A percentile compares a stretch with the other conserved stretches of the same genome.
phyloP scores from a whole-genome alignment of 2,797 vertebrate genomes.

The Discoglossus pictus region DNA sequence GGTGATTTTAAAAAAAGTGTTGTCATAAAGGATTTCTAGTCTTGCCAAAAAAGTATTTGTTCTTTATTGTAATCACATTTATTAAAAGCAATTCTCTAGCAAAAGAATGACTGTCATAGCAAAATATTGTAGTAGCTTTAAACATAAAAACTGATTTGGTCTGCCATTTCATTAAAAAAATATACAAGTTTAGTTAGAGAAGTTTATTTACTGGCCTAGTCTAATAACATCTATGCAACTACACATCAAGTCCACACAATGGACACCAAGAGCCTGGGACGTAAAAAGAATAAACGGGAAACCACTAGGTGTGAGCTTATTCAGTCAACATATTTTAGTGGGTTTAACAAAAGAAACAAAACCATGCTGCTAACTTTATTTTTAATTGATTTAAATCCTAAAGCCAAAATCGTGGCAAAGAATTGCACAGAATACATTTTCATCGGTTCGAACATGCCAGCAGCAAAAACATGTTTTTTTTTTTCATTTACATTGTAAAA shows the following conservation, averaged over 20 bases:
- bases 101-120: neutral
- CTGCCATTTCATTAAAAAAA: neutral
- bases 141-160: neutral
- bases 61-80: neutral
- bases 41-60: neutral
- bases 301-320: conserved; percentile 1
- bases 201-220: neutral
- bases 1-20: conserved; percentile 40
- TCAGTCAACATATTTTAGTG: conserved; percentile 13
- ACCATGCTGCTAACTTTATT: conserved; percentile 4
- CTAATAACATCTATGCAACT: conserved; percentile 5
- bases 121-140: neutral
- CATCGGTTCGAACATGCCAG: too few species aligned
- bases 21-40: conserved; percentile 50
- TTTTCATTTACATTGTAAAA: too few species aligned
- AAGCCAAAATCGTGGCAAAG: conserved; percentile 7
- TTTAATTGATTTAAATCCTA: conserved; percentile 25
- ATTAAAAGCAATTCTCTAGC: neutral
- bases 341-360: conserved; percentile 17
- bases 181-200: neutral
- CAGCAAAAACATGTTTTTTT: too few species aligned
- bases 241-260: conserved; percentile 12
- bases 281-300: conserved; percentile 13
- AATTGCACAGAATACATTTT: too few species aligned
- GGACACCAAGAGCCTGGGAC: neutral